phyloP scores from a whole-genome alignment of 1,140 invertebrate genomes.

The Diprion similis region DNA sequence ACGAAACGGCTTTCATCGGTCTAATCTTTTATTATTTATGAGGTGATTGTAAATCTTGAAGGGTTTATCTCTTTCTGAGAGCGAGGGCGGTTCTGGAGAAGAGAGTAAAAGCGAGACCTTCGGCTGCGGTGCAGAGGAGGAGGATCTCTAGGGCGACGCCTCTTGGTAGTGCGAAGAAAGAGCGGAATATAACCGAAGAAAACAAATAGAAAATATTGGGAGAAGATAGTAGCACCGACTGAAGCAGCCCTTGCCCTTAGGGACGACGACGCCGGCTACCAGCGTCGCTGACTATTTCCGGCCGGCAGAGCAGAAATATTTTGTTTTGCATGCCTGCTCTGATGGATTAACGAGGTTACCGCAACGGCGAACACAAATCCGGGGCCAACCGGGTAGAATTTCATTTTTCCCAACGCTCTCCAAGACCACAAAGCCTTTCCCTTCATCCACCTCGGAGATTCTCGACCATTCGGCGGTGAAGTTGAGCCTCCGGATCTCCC shows the following conservation, averaged over 20 bases:
- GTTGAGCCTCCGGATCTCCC: too few relatives aligned
- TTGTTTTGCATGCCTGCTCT: neutral
- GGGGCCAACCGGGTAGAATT: too few relatives aligned
- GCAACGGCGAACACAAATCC: neutral
- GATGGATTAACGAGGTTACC: constrained; percentile 2
- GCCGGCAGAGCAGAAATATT: neutral
- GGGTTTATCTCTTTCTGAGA: neutral
- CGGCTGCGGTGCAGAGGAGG: neutral
- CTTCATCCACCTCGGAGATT: too few relatives aligned
- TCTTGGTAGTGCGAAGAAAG: neutral
- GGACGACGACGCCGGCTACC: neutral
- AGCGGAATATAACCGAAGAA: too few relatives aligned
- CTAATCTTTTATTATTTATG: constrained; percentile 6
- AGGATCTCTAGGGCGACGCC: neutral
- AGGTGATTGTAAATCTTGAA: neutral
- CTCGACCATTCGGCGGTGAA: too few relatives aligned
- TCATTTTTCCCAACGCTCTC: too few relatives aligned
- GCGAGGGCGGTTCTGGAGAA: neutral
- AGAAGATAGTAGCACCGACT: neutral
- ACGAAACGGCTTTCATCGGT: neutral
- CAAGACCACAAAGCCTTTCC: too few relatives aligned
- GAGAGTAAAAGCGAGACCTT: neutral
- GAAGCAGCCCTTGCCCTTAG: neutral
- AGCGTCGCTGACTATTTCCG: neutral
- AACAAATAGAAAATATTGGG: neutral